Conservation (phyloP, 2,888 invertebrate genomes). For the Synanthedon myopaeformis region DNA sequence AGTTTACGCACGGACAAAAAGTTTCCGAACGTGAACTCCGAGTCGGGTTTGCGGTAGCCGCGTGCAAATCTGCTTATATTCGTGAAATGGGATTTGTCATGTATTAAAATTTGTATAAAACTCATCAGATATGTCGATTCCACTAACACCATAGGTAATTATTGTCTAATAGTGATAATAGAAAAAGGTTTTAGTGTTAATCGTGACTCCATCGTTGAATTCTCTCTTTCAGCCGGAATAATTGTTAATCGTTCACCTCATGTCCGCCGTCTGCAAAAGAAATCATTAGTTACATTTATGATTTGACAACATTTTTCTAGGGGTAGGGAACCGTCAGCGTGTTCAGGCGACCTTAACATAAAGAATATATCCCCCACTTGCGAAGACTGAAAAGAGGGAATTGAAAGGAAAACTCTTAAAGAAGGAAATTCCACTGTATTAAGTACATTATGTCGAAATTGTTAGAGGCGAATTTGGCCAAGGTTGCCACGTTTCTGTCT, state of each 20-base stretch:
- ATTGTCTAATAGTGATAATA: not conserved
- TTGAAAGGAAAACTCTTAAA: too few species aligned
- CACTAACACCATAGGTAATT: not conserved
- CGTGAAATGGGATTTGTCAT: too few species aligned
- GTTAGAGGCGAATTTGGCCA: too few species aligned
- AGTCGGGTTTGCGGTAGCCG: conserved; percentile 38
- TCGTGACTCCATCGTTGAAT: not conserved
- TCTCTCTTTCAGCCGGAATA: not conserved
- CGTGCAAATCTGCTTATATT: conserved; percentile 26
- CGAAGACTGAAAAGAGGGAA: too few species aligned
- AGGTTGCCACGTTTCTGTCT: not conserved
- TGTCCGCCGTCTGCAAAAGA: not conserved
- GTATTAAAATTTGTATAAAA: too few species aligned
- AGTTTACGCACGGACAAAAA: conserved; percentile 18
- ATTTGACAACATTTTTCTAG: too few species aligned
- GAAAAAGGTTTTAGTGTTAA: not conserved
- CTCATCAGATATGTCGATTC: not conserved
- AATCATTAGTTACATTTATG: not conserved
- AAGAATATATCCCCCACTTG: too few species aligned
- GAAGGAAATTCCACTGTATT: too few species aligned
- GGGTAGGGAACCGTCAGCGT: too few species aligned
- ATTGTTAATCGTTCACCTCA: not conserved
- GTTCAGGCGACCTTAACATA: too few species aligned
- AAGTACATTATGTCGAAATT: too few species aligned
- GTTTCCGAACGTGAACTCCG: conserved; percentile 19